A percentile compares a stretch with the other conserved stretches of the same genome.
Evolutionary conservation across 2,113 vertebrate genomes (phyloP).

Genomic region (Actenoides lindsayi): DNA sequence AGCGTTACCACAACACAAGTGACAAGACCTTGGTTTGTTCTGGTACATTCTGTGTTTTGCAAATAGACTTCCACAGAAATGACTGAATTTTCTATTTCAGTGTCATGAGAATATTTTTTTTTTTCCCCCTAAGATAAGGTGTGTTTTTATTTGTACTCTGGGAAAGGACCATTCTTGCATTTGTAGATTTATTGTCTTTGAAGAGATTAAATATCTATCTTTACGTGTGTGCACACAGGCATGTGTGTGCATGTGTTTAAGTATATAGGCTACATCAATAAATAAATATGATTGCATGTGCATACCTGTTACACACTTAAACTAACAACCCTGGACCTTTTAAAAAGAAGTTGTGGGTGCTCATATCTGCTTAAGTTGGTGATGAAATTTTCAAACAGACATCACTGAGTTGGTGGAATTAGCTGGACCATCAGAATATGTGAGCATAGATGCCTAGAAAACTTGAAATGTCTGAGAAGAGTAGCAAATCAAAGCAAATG

Average conservation of each 20-base stretch:
- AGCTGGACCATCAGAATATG: neutral
- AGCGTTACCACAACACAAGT: neutral
- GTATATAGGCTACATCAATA: neutral
- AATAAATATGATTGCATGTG: neutral
- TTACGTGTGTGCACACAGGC: fast-evolving
- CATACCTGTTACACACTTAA: neutral
- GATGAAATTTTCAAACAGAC: neutral
- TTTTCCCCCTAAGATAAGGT: neutral
- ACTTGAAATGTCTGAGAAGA: neutral
- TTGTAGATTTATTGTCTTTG: neutral
- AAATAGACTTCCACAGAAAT: neutral
- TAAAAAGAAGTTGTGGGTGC: neutral
- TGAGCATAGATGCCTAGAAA: neutral
- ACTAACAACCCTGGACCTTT: neutral
- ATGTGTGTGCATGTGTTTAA: neutral
- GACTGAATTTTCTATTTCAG: neutral
- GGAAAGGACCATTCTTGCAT: neutral
- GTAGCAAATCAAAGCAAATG: neutral
- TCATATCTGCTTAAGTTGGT: neutral
- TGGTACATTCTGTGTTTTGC: neutral
- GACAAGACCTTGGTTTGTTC: neutral
- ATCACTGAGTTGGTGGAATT: neutral
- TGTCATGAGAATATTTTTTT: neutral
- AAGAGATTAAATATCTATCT: neutral
- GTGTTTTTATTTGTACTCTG: neutral